A percentile compares a stretch with the other conserved stretches of the same genome.
Conservation (phyloP, 2,113 vertebrate species). For the Archilochus colubris region DNA sequence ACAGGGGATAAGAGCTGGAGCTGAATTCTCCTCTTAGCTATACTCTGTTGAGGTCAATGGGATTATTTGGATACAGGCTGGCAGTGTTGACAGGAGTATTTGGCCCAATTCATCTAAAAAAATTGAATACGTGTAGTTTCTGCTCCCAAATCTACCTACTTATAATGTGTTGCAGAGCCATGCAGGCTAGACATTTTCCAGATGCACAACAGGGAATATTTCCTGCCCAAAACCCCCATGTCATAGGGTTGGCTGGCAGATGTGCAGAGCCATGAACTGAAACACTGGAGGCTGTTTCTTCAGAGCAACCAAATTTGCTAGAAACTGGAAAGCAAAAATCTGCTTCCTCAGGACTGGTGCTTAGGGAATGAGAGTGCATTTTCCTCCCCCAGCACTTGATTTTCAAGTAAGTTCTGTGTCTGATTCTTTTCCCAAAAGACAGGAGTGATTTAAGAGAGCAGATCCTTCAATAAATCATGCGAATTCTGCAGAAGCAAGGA, state of each 20-base stretch:
- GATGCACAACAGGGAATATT: fast-evolving
- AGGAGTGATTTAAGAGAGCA: background rate
- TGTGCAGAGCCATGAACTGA: background rate
- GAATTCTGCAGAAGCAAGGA: background rate
- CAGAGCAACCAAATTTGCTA: background rate
- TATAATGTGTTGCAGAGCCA: background rate
- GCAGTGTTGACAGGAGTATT: background rate
- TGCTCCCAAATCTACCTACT: background rate
- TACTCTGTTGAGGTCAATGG: background rate
- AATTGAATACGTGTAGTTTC: background rate
- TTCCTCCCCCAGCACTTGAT: background rate
- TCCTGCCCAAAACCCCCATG: background rate
- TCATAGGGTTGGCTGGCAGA: background rate
- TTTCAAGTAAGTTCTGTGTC: background rate
- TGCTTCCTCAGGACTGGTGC: background rate
- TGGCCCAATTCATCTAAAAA: background rate
- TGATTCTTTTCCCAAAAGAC: background rate
- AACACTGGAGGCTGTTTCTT: background rate
- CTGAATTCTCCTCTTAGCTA: background rate
- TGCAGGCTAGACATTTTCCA: background rate
- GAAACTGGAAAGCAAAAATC: background rate
- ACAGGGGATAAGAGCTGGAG: fast-evolving
- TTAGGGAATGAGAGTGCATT: background rate
- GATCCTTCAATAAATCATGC: background rate
- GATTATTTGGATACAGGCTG: background rate